These are phyloP conservation scores for Lethenteron reissneri DNA, from an alignment of 2,113 vertebrate species.

Conservation along the genomic window DNA sequence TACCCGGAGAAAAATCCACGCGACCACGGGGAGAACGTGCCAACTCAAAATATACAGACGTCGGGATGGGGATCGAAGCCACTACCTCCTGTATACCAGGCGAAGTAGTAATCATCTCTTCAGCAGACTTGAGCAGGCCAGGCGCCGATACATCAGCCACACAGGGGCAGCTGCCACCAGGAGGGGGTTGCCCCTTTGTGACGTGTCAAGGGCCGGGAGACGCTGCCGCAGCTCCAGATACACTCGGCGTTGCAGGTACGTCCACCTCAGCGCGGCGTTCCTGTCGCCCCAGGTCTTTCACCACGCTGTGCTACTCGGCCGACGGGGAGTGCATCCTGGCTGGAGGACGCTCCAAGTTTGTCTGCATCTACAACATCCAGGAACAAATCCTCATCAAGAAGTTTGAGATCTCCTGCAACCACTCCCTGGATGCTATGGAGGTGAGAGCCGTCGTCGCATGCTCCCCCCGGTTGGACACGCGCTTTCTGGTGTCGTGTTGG, in stretches of 20 bases:
- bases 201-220: too few species aligned
- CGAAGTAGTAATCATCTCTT: too few species aligned
- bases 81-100: too few species aligned
- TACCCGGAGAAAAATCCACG: too few species aligned
- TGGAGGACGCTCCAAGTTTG: conserved; percentile 66
- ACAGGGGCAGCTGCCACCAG: neutral
- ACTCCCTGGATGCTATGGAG: conserved; percentile 89
- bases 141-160: neutral
- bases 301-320: conserved; percentile 67
- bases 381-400: conserved; percentile 85
- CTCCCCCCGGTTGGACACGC: too few species aligned
- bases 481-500: too few species aligned
- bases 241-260: neutral
- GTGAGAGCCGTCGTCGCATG: conserved; percentile 18
- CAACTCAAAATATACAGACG: too few species aligned
- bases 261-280: neutral
- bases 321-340: conserved; percentile 63
- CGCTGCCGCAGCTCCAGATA: too few species aligned
- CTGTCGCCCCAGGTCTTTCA: conserved; percentile 44
- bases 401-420: conserved; percentile 87
- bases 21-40: too few species aligned
- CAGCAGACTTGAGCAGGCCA: neutral
- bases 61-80: too few species aligned
- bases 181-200: neutral
- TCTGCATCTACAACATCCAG: conserved; percentile 69